These are phyloP conservation scores for Girardinus metallicus DNA, from an alignment of 2,797 vertebrate species.

Conservation along the genomic window DNA sequence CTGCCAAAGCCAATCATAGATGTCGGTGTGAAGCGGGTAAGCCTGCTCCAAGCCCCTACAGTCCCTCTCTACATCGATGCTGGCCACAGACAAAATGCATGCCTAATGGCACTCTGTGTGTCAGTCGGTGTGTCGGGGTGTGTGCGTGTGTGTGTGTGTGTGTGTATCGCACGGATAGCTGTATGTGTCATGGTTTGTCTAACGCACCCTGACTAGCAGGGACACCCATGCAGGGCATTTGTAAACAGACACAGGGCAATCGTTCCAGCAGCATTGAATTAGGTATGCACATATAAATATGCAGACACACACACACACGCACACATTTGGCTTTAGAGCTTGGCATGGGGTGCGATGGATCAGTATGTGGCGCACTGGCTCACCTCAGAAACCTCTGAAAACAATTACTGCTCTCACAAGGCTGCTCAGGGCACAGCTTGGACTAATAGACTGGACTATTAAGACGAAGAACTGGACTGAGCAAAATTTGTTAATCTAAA, in stretches of 20 bases:
- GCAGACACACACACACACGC: conserved; percentile 34
- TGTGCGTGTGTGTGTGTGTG: conserved; percentile 34
- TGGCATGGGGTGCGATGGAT: conserved; percentile 74
- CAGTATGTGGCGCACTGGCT: conserved; percentile 75
- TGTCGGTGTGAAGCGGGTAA: conserved; percentile 84
- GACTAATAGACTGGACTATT: conserved; percentile 64
- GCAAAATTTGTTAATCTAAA: conserved; percentile 10
- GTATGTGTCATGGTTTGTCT: conserved; percentile 73
- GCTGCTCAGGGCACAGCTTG: conserved; percentile 72
- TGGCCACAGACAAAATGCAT: conserved; percentile 71
- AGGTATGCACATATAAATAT: conserved; percentile 60
- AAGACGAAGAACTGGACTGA: conserved; percentile 36
- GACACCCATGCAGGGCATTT: conserved; percentile 80
- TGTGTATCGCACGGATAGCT: conserved; percentile 45
- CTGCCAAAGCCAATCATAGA: conserved; percentile 87
- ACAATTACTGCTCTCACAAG: conserved; percentile 79
- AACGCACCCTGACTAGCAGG: conserved; percentile 74
- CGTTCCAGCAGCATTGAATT: conserved; percentile 75
- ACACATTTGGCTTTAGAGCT: conserved; percentile 73
- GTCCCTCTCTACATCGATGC: conserved; percentile 70
- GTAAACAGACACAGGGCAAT: conserved; percentile 71
- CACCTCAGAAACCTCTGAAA: conserved; percentile 79
- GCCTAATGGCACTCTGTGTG: conserved; percentile 68
- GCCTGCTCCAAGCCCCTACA: conserved; percentile 72
- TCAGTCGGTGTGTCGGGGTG: conserved; percentile 24